phyloP scores from a whole-genome alignment of 2,797 vertebrate genomes.

The Novumbra hubbsi region DNA sequence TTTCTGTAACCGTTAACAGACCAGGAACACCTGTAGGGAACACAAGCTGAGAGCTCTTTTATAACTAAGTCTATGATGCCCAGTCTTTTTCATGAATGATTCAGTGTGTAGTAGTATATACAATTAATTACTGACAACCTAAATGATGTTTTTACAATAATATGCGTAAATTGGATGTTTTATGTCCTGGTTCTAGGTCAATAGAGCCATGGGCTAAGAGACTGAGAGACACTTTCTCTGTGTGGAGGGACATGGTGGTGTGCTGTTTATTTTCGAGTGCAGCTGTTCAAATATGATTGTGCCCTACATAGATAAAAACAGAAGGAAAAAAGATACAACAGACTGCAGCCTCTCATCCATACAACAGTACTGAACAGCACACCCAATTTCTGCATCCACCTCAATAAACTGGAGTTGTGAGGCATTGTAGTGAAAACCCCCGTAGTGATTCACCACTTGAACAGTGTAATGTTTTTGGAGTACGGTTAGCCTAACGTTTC shows the following conservation, averaged over 20 bases:
- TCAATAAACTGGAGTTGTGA: background rate
- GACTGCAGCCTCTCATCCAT: constrained; percentile 6
- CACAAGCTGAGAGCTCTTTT: constrained; percentile 13
- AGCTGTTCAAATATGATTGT: constrained; percentile 75
- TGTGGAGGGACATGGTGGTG: constrained; percentile 24
- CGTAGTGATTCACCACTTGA: constrained; percentile 57
- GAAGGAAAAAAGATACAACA: constrained; percentile 52
- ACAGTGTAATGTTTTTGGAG: constrained; percentile 38
- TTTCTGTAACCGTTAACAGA: constrained; percentile 32
- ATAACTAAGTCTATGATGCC: background rate
- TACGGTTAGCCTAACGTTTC: constrained; percentile 34
- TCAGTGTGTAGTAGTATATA: background rate
- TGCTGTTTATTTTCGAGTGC: constrained; percentile 61
- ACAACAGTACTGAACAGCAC: background rate
- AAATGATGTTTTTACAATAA: background rate
- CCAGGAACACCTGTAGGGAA: constrained; percentile 40
- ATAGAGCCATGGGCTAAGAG: constrained; percentile 2
- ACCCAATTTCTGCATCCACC: background rate
- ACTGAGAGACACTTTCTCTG: constrained; percentile 25
- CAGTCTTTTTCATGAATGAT: background rate
- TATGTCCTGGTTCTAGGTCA: background rate
- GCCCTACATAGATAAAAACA: constrained; percentile 56
- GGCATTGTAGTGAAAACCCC: constrained; percentile 39
- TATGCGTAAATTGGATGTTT: background rate
- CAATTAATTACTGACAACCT: background rate